A percentile compares a stretch with the other conserved stretches of the same genome.
Evolutionary conservation across 2,888 invertebrate genomes (phyloP).

Genomic region (Nysson spinosus): DNA sequence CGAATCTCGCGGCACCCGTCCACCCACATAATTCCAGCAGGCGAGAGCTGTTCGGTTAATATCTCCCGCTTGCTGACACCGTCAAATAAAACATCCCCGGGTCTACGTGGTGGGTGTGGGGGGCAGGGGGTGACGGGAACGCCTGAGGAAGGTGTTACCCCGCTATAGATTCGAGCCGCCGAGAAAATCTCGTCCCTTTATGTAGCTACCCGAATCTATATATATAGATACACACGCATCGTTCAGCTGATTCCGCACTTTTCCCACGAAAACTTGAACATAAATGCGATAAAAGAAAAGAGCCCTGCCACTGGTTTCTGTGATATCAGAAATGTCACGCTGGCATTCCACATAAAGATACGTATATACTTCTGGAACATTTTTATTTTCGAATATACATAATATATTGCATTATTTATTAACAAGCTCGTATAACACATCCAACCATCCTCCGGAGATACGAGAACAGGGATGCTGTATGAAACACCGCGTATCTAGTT

Average conservation of each 20-base stretch:
- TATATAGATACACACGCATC: constrained; percentile 48
- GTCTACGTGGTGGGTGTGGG: constrained; percentile 16
- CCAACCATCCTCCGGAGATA: no score
- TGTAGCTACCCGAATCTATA: constrained; percentile 14
- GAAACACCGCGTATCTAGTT: no score
- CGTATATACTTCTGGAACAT: no score
- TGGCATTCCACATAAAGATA: no score
- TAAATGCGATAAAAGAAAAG: constrained; percentile 61
- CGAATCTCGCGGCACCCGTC: constrained; percentile 57
- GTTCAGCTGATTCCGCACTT: constrained; percentile 70
- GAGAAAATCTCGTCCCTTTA: constrained; percentile 50
- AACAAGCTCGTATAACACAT: no score
- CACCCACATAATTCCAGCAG: constrained; percentile 66
- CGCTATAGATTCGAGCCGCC: constrained; percentile 54
- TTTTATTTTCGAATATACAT: no score
- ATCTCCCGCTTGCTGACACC: constrained; percentile 71
- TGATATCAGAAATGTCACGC: no score
- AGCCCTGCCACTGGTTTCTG: not conserved
- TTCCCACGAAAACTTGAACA: constrained; percentile 64
- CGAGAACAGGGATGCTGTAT: no score
- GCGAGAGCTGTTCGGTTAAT: constrained; percentile 67
- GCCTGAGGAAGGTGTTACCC: constrained; percentile 53
- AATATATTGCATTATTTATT: no score
- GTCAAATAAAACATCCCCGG: constrained; percentile 69
- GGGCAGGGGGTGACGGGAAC: constrained; percentile 30